These are phyloP conservation scores for Isichthys henryi DNA, from an alignment of 2,113 vertebrate genomes.

Conservation along the genomic window DNA sequence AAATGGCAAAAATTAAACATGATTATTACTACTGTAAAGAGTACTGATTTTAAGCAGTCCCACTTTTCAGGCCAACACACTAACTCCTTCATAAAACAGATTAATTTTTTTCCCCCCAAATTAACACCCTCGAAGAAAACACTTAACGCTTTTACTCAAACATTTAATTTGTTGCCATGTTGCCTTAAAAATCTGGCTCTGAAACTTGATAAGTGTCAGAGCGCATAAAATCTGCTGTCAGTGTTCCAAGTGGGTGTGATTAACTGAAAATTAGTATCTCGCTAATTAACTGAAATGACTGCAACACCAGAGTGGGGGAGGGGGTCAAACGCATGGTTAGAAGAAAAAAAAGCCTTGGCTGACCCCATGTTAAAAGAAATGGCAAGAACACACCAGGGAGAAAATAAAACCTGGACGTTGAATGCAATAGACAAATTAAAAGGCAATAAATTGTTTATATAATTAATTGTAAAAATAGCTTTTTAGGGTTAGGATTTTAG, in stretches of 20 bases:
- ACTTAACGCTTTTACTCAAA: not conserved
- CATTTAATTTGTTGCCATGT: not conserved
- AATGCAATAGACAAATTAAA: not conserved
- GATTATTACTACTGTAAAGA: not conserved
- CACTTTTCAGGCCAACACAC: not conserved
- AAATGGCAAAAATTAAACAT: not conserved
- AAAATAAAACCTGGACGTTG: not conserved
- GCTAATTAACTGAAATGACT: slow-evolving; percentile 21
- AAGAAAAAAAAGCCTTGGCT: not conserved
- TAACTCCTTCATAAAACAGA: not conserved
- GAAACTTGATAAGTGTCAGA: not conserved
- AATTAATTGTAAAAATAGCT: not conserved
- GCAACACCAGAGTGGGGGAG: not conserved
- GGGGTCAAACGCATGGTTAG: not conserved
- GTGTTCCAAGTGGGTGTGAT: not conserved
- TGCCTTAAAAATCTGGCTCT: not conserved
- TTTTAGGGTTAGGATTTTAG: not conserved
- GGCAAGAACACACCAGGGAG: not conserved
- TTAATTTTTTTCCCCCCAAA: not conserved
- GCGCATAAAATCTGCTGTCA: not conserved
- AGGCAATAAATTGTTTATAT: not conserved
- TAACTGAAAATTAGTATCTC: slow-evolving; percentile 32
- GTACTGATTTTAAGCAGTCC: not conserved
- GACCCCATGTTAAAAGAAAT: not conserved
- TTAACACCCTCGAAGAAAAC: not conserved